phyloP scores from a whole-genome alignment of 2,797 vertebrate genomes.

The Morus bassanus region DNA sequence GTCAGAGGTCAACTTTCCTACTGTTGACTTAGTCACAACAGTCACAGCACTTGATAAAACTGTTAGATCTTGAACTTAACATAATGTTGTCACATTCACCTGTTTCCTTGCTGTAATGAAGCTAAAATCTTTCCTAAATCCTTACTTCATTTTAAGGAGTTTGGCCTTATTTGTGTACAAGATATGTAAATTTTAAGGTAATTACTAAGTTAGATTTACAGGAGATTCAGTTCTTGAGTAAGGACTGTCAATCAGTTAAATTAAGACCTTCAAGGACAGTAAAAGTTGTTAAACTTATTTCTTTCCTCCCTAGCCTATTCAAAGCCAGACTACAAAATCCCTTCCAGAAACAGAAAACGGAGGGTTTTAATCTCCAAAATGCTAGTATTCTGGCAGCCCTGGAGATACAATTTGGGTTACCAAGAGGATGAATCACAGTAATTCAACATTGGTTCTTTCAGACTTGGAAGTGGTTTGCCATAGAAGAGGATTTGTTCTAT shows the following conservation, averaged over 20 bases:
- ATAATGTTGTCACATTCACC: not conserved
- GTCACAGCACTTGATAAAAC: not conserved
- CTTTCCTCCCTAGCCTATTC: not conserved
- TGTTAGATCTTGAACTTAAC: not conserved
- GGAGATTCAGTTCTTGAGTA: not conserved
- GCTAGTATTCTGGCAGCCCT: not conserved
- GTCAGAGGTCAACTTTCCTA: not conserved
- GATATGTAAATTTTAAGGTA: not conserved
- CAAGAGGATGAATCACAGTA: not conserved
- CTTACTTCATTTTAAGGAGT: not conserved
- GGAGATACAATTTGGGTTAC: not conserved
- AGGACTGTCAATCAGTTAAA: not conserved
- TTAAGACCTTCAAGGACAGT: not conserved
- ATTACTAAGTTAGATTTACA: not conserved
- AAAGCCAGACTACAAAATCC: not conserved
- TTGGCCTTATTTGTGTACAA: not conserved
- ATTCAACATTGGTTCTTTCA: not conserved
- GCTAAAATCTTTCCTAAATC: not conserved
- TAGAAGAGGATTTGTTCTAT: not conserved
- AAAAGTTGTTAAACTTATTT: not conserved
- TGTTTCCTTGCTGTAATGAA: not conserved
- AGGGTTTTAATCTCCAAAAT: not conserved
- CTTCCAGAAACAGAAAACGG: not conserved
- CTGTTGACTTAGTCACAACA: not conserved
- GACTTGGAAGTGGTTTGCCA: not conserved